Percentiles rank a stretch among this genome's conserved stretches.
Conservation (phyloP, 1,140 invertebrate genomes). For the Aricia agestis region DNA sequence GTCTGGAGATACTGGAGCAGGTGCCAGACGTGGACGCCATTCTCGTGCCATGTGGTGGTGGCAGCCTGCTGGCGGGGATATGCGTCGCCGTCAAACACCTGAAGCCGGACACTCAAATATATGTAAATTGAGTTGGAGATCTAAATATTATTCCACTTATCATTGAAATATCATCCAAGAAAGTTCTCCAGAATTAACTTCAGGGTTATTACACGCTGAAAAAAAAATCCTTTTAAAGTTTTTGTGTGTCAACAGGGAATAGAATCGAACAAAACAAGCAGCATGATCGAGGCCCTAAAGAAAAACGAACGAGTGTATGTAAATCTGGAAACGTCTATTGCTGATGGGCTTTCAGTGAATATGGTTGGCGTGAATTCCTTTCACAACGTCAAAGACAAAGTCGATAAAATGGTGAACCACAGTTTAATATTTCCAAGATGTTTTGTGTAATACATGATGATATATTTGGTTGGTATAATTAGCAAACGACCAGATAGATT, state of each 20-base stretch:
- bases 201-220: too few relatives aligned
- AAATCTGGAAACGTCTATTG: conserved; percentile 81
- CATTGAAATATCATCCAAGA: too few relatives aligned
- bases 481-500: too few relatives aligned
- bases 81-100: conserved; percentile 82
- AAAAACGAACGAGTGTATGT: conserved; percentile 80
- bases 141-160: too few relatives aligned
- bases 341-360: conserved; percentile 90
- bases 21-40: conserved; percentile 73
- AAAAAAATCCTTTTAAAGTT: background rate
- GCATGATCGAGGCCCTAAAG: conserved; percentile 83
- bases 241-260: conserved; percentile 77
- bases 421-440: background rate
- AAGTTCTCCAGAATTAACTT: too few relatives aligned
- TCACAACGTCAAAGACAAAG: conserved; percentile 63
- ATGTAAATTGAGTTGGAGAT: conserved; percentile 19
- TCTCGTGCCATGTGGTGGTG: conserved; percentile 83
- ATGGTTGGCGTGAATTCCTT: conserved; percentile 74
- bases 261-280: conserved; percentile 86
- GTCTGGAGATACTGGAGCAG: conserved; percentile 84
- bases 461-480: too few relatives aligned
- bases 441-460: too few relatives aligned
- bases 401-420: conserved; percentile 84
- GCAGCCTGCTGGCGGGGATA: conserved; percentile 82
- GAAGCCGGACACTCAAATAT: conserved; percentile 76